Percentiles rank a stretch among this genome's conserved stretches.
phyloP scores from a whole-genome alignment of 1,140 invertebrate genomes.

The Achroia grisella region DNA sequence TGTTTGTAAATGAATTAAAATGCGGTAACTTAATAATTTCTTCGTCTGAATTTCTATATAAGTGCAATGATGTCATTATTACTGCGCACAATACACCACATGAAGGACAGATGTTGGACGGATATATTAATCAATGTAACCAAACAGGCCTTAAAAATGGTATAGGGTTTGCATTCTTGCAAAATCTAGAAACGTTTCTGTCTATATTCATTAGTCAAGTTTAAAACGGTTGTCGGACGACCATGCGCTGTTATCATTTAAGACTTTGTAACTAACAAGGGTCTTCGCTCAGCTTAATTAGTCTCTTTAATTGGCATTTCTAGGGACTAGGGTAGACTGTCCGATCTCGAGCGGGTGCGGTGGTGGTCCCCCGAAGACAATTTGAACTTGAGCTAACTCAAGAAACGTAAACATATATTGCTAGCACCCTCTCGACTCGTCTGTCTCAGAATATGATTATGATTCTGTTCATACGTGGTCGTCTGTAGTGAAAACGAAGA shows the following conservation, averaged over 20 bases:
- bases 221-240: slow-evolving; percentile 12
- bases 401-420: background rate
- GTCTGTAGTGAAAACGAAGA: too few relatives aligned
- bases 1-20: slow-evolving; percentile 49
- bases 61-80: too few relatives aligned
- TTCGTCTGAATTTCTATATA: too few relatives aligned
- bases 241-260: slow-evolving; percentile 31
- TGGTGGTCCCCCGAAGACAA: background rate
- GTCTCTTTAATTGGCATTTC: slow-evolving; percentile 39
- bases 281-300: slow-evolving; percentile 37
- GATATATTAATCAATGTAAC: too few relatives aligned
- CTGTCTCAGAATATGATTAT: too few relatives aligned
- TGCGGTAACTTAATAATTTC: slow-evolving; percentile 15
- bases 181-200: slow-evolving; percentile 1
- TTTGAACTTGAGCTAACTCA: background rate
- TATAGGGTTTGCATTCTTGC: background rate
- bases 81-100: too few relatives aligned
- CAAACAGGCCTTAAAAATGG: too few relatives aligned
- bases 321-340: slow-evolving; percentile 6
- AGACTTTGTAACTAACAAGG: slow-evolving; percentile 31
- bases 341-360: background rate
- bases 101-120: too few relatives aligned
- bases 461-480: too few relatives aligned
- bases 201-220: slow-evolving; percentile 8
- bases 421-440: too few relatives aligned